Evolutionary conservation across 2,113 vertebrate genomes (phyloP), one percentile per base, ranked within the genome.

Genomic region (Chamaea fasciata): DNA sequence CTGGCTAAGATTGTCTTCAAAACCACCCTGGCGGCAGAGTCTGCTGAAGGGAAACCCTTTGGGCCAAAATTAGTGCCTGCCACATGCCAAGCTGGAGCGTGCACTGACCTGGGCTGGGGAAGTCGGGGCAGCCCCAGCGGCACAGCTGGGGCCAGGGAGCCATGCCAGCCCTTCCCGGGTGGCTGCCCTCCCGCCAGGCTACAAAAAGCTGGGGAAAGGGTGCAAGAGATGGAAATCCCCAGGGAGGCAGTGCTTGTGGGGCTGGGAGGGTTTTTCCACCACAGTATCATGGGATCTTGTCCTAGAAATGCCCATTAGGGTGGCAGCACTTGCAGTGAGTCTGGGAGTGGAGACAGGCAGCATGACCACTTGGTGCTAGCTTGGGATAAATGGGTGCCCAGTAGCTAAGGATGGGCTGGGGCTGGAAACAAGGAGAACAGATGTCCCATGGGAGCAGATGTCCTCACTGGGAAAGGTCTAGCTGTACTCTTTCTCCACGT

Each of bases 31-130:
- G 91, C 4, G 0, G 78, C 68, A 47, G 41, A 65, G 76, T 17
- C 39, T 67, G 76, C 94, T 83, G 79, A 59, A 93, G 94, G 96
- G 93, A 96, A 96, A 95, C 87, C 87, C 91, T 95, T 91, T 73
- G 87, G 94, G 84, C 84, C 90, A 90, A 85, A 95, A 95, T 90
- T 94, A 96, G 87, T 62, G 89, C 89, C 87, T 82, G 53, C 79
- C 6, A 1, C 78, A 87, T 55, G 79, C 94, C 85, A 90, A 94
- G 81, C 84, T 8, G 1, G 23, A 94, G 81, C 39, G 47, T 62
- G 75, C 67, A 53, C 67, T 79, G 7, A 1, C 59, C 73, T 3
- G 3, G 59, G 89, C 35, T 64, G 53, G 87, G 89, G 84, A 95
- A 95, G 55, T 67, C 11, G 2, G 90, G 84, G 90, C 83, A 89